Evolutionary conservation across 1,140 invertebrate species (phyloP).

Genomic region (Drosophila sturtevanti): DNA sequence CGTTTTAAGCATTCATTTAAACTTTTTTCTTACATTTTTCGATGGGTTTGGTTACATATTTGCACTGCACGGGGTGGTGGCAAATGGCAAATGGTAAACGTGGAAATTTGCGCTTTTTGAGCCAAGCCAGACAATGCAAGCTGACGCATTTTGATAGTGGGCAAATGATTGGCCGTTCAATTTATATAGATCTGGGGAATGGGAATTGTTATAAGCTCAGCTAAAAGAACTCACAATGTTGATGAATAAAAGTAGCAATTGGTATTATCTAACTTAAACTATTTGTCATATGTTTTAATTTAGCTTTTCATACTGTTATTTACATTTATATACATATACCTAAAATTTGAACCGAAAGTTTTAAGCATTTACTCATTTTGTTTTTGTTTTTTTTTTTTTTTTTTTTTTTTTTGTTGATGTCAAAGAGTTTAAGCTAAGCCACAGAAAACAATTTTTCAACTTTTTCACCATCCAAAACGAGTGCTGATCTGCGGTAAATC

Average conservation of each 20-base stretch:
- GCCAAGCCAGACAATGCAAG: background rate
- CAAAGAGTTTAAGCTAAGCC: conserved; percentile 41
- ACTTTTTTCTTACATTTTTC: background rate
- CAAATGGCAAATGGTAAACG: conserved; percentile 34
- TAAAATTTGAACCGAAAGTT: background rate
- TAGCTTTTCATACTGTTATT: background rate
- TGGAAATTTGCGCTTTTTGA: conserved; percentile 13
- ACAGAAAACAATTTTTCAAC: conserved; percentile 58
- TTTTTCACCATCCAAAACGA: conserved; percentile 17
- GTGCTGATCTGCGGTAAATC: conserved; percentile 43
- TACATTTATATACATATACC: no score
- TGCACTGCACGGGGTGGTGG: background rate
- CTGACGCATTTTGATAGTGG: background rate
- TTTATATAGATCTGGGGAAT: background rate
- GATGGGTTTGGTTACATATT: background rate
- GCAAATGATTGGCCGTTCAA: background rate
- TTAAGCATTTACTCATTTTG: background rate
- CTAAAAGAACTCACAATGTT: background rate
- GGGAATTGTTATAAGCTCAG: background rate
- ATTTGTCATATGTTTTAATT: conserved; percentile 1
- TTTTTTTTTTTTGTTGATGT: conserved; percentile 28
- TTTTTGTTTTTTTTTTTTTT: background rate
- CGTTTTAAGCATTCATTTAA: background rate
- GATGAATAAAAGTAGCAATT: background rate
- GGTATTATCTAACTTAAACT: background rate